Base-by-base conservation (phyloP, 2,113 vertebrate species). In the Budorcas taxicolor region DNA sequence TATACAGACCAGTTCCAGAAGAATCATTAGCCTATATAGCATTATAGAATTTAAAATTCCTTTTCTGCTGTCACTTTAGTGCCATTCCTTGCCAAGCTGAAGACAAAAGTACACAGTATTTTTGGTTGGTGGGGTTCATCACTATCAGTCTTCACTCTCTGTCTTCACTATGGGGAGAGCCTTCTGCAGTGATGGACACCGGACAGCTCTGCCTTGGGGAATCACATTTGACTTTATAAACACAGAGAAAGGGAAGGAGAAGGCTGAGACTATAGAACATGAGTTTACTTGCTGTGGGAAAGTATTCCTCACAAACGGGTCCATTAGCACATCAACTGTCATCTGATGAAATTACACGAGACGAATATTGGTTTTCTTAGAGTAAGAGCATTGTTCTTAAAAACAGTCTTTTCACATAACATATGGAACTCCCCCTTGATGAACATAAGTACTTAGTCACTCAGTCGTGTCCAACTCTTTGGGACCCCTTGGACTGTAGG, bases 361-460 rank as follows among this genome's bases (percentile, higher is more conserved):
- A 90, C 96, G 98, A 95, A 97, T 74, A 87, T 97, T 96, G 87
- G 93, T 98, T 99, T 98, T 97, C 97, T 98, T 96, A 98, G 98
- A 97, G 95, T 50, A 82, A 97, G 55, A 95, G 36, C 13, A 6
- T 17, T 78, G 23, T 95, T 97, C 91, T 21, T 0, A 90, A 98
- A 98, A 98, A 94, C 89, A 94, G 90, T 97, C 94, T 97, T 97
- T 97, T 97, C 31, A 47, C 21, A 40, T 74, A 40, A 74, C 67
- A 74, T 13, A 74, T 74, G n/a, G 11, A 74, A 25, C 36, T 74
- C 67, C 25, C 67, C 36, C 36, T 74, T 74, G 67, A 80, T 80
- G 27, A 80, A 80, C 43, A 19, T 50, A 80, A 71, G n/a, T 36
- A 36, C 33, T 67, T 19, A 67, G 64, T 36, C 64, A 36, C n/a